Evolutionary conservation across 1,140 invertebrate genomes (phyloP), one percentile per base, ranked within the genome.

Genomic region (Berghia stephanieae): DNA sequence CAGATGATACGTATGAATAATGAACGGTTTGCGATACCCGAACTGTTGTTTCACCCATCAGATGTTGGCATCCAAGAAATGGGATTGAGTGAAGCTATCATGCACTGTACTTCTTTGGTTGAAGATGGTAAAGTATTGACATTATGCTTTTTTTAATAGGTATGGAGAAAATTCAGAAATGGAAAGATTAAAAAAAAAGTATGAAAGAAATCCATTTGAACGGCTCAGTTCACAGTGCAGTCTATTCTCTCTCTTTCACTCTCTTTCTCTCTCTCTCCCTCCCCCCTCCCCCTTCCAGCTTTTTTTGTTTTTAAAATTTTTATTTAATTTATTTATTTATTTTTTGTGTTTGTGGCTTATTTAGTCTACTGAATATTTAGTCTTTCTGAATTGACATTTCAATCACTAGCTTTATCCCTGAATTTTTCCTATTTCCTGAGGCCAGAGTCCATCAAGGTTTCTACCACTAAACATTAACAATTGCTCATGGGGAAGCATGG

Each of bases 31-130:
- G 91, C 94, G 0, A 94, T 99, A 60, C 97, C 98, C 0, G 98
- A 99, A 91, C 90, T 99, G 27, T 90, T 99, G 10, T 99, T 99
- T 88, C 92, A 95, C 87, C 98, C 98, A 0, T 96, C 95, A 0
- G 97, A 99, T 91, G 94, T 99, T 72, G 96, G 96, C 2, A 95
- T 99, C 68, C 92, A 93, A 63, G 95, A 98, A 90, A 96, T 97
- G 93, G 98, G 98, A 6, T 94, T 99, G 79, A 91, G 94, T 0
- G 97, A 99, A 91, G 94, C 95, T 18, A 93, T 99, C 60, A 92
- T 94, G 24, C 81, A 90, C 78, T 82, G 85, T 38, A 78, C 91
- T 42, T 80, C 81, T 24, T 77, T 81, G 27, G 77, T 83, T 95
- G 93, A 94, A 0, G 92, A 93, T 85, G 88, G 88, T 89, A 77